Conservation (phyloP, 2,113 vertebrate genomes). For the Fukomys damarensis region DNA sequence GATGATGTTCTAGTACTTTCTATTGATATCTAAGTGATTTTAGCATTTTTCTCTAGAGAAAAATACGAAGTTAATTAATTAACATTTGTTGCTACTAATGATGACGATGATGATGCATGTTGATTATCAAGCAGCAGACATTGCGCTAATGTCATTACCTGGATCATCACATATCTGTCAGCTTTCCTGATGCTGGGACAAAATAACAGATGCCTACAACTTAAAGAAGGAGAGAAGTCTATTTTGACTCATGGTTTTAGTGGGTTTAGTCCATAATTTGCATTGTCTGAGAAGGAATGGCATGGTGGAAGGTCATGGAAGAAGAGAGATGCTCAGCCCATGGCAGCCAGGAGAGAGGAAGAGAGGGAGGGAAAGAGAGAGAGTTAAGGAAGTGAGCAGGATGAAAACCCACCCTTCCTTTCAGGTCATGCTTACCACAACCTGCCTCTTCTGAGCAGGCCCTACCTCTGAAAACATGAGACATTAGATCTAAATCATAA, state of each 20-base stretch:
- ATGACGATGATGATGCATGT: neutral
- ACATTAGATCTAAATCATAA: neutral
- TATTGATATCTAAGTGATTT: conserved; percentile 1
- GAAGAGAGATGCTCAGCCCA: neutral
- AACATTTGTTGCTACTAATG: neutral
- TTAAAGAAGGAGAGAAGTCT: neutral
- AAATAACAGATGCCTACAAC: neutral
- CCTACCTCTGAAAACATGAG: neutral
- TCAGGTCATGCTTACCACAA: neutral
- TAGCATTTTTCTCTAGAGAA: neutral
- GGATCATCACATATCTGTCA: neutral
- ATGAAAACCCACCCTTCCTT: neutral
- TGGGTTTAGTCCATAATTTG: neutral
- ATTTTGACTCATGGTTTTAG: neutral
- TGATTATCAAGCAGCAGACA: neutral
- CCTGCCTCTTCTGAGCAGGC: neutral
- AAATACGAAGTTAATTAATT: neutral
- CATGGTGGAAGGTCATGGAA: neutral
- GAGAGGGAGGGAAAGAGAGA: no score
- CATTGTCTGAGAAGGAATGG: neutral
- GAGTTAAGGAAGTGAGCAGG: neutral
- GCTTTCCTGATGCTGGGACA: neutral
- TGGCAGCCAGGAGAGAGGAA: neutral
- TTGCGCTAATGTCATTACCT: neutral
- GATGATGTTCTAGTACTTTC: neutral